These are phyloP conservation scores for Zosterops japonicus DNA, from an alignment of 2,113 vertebrate species.

Conservation along the genomic window DNA sequence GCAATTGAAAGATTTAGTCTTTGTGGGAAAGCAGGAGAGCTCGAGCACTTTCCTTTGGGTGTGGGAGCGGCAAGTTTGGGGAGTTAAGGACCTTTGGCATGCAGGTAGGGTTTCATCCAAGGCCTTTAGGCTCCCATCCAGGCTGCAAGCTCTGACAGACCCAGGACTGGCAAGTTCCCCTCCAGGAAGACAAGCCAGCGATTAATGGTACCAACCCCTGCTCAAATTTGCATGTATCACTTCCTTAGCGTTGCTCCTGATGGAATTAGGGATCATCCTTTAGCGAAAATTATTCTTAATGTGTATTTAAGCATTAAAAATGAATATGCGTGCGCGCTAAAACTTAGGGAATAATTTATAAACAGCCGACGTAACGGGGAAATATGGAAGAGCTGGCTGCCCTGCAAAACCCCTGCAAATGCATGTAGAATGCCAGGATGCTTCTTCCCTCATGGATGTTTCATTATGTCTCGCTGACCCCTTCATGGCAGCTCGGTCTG, in stretches of 20 bases:
- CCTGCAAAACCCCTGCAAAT: not conserved
- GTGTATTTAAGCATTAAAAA: slow-evolving; percentile 65
- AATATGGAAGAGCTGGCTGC: not conserved
- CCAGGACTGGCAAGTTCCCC: not conserved
- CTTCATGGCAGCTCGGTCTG: not conserved
- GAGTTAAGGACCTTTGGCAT: not conserved
- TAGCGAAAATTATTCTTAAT: slow-evolving; percentile 59
- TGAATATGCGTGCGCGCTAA: slow-evolving; percentile 34
- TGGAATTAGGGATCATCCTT: slow-evolving; percentile 30
- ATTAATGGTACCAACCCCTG: slow-evolving; percentile 13
- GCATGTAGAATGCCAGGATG: not conserved
- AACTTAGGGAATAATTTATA: slow-evolving; percentile 70
- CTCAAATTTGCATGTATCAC: slow-evolving; percentile 17
- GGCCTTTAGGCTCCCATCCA: not conserved
- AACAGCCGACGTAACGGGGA: not conserved
- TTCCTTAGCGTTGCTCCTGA: slow-evolving; percentile 41
- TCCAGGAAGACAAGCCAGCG: not conserved
- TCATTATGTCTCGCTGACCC: not conserved
- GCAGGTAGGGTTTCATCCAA: not conserved
- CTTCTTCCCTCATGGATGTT: not conserved
- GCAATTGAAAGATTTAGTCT: not conserved
- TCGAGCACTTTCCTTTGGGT: not conserved
- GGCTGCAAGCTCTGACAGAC: slow-evolving; percentile 12
- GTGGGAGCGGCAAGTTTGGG: not conserved
- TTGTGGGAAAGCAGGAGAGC: not conserved